phyloP scores from a whole-genome alignment of 2,113 vertebrate species.

The Fregata magnificens region DNA sequence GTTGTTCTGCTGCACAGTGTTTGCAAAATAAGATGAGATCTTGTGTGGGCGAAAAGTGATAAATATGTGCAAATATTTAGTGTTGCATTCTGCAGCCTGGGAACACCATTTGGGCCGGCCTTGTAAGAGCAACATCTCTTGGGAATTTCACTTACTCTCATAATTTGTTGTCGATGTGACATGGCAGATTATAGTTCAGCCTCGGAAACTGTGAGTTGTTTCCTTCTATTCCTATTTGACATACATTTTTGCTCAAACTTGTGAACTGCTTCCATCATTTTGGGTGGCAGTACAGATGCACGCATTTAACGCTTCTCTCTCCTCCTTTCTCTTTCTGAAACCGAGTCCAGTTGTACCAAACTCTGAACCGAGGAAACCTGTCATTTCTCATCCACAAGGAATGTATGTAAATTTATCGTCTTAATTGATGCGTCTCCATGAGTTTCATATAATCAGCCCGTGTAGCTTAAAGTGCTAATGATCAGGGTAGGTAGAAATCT shows the following conservation, averaged over 20 bases:
- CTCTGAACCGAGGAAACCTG: background rate
- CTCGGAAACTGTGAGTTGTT: background rate
- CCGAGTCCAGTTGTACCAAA: constrained; percentile 6
- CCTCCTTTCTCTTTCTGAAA: constrained; percentile 3
- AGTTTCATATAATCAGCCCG: constrained; percentile 40
- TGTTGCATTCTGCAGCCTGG: background rate
- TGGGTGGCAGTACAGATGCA: constrained; percentile 28
- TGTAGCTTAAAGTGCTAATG: constrained; percentile 39
- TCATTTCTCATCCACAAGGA: constrained; percentile 37
- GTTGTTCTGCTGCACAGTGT: constrained; percentile 1
- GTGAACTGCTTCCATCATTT: constrained; percentile 33
- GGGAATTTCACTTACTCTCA: background rate
- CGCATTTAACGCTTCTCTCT: background rate
- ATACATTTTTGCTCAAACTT: constrained; percentile 48
- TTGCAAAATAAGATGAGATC: constrained; percentile 41
- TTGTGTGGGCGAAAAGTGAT: constrained; percentile 10
- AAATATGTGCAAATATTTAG: constrained; percentile 41
- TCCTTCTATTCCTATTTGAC: constrained; percentile 9
- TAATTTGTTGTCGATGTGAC: background rate
- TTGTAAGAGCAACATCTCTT: background rate
- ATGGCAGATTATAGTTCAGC: constrained; percentile 20
- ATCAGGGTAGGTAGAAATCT: constrained; percentile 24
- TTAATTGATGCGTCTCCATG: constrained; percentile 45
- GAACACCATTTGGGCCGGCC: background rate
- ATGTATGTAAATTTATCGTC: constrained; percentile 34